Evolutionary conservation across 2,888 invertebrate species (phyloP).

Genomic region (Carabus problematicus): DNA sequence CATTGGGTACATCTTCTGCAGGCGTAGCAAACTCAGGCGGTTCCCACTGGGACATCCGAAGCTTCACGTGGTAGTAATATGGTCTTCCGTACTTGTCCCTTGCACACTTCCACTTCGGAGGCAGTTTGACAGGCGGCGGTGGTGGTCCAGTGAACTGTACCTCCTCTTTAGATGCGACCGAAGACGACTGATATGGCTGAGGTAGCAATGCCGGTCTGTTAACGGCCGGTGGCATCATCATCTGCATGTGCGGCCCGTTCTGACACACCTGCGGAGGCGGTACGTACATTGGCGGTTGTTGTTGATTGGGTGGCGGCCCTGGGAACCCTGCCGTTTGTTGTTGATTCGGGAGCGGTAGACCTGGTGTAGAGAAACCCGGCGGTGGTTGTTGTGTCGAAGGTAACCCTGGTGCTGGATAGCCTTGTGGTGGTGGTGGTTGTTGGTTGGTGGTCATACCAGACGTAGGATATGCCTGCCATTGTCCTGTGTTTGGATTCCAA

Average conservation of each 20-base stretch:
- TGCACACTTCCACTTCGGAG: conserved; percentile 88
- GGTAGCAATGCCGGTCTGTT: conserved; percentile 42
- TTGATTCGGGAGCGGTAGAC: background rate
- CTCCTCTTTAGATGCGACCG: conserved; percentile 46
- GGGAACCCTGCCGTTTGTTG: background rate
- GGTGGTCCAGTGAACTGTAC: conserved; percentile 58
- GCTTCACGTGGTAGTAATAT: conserved; percentile 90
- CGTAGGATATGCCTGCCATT: conserved; percentile 57
- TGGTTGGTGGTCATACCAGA: conserved; percentile 45
- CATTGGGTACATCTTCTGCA: conserved; percentile 46
- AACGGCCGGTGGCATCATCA: conserved; percentile 44
- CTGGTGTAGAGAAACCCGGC: background rate
- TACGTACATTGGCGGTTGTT: conserved; percentile 41
- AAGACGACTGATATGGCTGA: conserved; percentile 41
- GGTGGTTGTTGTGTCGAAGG: conserved; percentile 34
- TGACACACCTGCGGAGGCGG: conserved; percentile 33
- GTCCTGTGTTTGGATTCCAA: conserved; percentile 63
- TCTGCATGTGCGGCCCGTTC: conserved; percentile 43
- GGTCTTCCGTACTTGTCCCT: conserved; percentile 81
- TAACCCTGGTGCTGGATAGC: conserved; percentile 7
- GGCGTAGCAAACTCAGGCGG: conserved; percentile 67
- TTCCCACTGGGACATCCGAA: conserved; percentile 80
- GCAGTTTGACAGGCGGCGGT: conserved; percentile 69
- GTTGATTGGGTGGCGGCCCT: conserved; percentile 15
- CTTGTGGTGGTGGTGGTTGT: conserved; percentile 42